Evolutionary conservation across 2,888 invertebrate species (phyloP).

Genomic region (Drosophila macrospina): DNA sequence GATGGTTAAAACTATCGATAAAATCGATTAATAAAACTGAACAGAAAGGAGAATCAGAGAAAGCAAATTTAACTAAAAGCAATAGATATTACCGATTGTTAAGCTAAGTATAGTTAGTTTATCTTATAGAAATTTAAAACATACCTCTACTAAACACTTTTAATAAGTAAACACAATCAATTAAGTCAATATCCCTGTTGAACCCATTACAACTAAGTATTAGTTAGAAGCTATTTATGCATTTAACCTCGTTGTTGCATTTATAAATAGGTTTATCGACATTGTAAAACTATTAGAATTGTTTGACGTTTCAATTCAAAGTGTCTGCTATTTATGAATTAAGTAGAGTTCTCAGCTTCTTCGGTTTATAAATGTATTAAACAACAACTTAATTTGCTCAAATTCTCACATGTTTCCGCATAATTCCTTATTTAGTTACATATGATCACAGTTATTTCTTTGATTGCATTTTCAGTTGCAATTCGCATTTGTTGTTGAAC

Average conservation of each 20-base stretch:
- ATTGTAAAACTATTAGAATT: background rate
- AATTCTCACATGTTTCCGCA: slow-evolving; percentile 16
- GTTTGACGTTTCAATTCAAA: background rate
- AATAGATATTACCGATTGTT: background rate
- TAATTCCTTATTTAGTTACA: background rate
- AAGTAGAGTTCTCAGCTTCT: background rate
- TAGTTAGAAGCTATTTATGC: background rate
- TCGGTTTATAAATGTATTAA: background rate
- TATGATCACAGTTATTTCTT: slow-evolving; percentile 1
- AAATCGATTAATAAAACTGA: too few species aligned
- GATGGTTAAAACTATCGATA: too few species aligned
- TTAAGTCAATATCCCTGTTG: background rate
- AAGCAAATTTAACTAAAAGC: too few species aligned
- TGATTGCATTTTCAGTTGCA: background rate
- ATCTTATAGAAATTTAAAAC: background rate
- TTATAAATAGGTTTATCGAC: slow-evolving; percentile 1
- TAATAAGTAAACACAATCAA: background rate
- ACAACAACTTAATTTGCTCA: slow-evolving; percentile 4
- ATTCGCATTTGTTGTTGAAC: slow-evolving; percentile 24
- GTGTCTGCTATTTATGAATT: background rate
- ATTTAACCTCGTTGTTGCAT: background rate
- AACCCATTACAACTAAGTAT: background rate
- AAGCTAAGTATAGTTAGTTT: background rate
- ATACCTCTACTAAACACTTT: background rate
- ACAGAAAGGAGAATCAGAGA: too few species aligned